Evolutionary conservation across 2,113 vertebrate genomes (phyloP).

Genomic region (Hydrolagus affinis): DNA sequence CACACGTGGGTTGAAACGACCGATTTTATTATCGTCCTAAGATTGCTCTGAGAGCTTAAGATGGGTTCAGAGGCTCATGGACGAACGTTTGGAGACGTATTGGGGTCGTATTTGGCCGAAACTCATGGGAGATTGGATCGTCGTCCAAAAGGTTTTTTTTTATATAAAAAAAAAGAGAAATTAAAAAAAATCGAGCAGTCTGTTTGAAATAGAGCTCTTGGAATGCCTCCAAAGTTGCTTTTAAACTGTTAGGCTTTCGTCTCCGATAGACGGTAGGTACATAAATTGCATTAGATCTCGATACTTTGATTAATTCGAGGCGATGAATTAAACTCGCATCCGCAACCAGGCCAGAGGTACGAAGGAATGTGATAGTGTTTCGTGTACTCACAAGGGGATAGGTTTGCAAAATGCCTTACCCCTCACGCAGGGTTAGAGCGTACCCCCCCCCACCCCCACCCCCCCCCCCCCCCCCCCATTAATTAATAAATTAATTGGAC

Average conservation of each 20-base stretch:
- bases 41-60: too few species aligned
- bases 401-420: too few species aligned
- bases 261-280: neutral
- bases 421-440: too few species aligned
- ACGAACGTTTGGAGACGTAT: too few species aligned
- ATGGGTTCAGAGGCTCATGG: neutral
- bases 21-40: too few species aligned
- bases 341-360: neutral
- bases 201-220: neutral
- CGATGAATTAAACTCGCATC: neutral
- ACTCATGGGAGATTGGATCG: neutral
- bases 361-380: neutral
- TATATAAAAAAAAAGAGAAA: too few species aligned
- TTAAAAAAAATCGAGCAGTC: too few species aligned
- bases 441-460: too few species aligned
- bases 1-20: too few species aligned
- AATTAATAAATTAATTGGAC: too few species aligned
- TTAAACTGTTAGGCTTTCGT: neutral
- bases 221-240: neutral
- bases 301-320: neutral
- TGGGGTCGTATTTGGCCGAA: neutral
- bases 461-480: too few species aligned
- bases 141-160: neutral
- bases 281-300: neutral
- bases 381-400: too few species aligned